These are phyloP conservation scores for Zoanthus solanderi DNA, from an alignment of 92 coral and sea anemone species.

Conservation along the genomic window DNA sequence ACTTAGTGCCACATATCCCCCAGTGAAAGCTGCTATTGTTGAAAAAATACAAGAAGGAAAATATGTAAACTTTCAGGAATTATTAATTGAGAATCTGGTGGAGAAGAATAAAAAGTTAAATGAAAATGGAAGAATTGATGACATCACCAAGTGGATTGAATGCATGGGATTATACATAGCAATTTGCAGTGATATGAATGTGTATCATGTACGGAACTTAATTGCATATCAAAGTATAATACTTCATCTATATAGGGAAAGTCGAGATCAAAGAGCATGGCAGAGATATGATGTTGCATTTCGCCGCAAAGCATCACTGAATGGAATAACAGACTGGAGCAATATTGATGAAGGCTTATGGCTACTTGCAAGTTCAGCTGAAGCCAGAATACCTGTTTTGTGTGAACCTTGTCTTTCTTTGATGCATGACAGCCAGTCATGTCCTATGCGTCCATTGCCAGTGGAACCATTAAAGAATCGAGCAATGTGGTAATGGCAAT, in stretches of 20 bases:
- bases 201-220: conserved; percentile 76
- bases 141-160: conserved; percentile 93
- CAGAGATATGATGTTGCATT: conserved; percentile 97
- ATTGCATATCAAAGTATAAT: conserved; percentile 87
- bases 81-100: conserved; percentile 77
- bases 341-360: conserved; percentile 91
- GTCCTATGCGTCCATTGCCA: conserved; percentile 79
- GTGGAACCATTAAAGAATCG: conserved; percentile 38
- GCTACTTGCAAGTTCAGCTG: conserved; percentile 92
- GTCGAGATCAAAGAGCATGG: conserved; percentile 96
- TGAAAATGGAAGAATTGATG: conserved; percentile 84
- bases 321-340: conserved; percentile 82
- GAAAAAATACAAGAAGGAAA: conserved; percentile 82
- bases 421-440: conserved; percentile 78
- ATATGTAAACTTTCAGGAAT: conserved; percentile 90
- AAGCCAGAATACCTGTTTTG: conserved; percentile 81
- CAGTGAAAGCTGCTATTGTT: conserved; percentile 73
- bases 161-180: conserved; percentile 91
- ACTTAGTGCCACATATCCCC: conserved; percentile 74
- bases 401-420: conserved; percentile 92
- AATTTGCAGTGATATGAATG: conserved; percentile 66
- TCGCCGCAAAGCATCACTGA: conserved; percentile 91
- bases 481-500: conserved; percentile 29
- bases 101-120: conserved; percentile 57
- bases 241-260: conserved; percentile 85